Conservation (phyloP, 2,888 invertebrate species). For the Reticulitermes lucifugus region DNA sequence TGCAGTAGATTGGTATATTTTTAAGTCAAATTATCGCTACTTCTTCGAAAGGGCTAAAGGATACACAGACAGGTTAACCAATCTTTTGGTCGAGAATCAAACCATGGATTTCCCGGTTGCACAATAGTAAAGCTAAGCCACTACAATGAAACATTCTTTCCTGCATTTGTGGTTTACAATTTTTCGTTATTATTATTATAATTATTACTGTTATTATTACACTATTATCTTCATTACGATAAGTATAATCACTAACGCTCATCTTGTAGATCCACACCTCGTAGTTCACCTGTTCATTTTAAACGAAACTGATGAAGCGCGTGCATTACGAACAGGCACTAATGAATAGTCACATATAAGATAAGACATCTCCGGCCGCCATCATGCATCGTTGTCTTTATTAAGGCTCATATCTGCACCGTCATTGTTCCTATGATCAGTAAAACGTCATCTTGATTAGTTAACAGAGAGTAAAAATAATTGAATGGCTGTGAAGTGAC, state of each 20-base stretch:
- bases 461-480: constrained; percentile 49
- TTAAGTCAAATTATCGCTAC: too few species aligned
- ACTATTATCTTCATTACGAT: background rate
- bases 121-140: too few species aligned
- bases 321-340: background rate
- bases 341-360: constrained; percentile 38
- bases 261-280: background rate
- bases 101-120: too few species aligned
- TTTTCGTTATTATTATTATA: background rate
- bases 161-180: background rate
- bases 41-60: too few species aligned
- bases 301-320: background rate
- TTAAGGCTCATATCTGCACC: constrained; percentile 45
- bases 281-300: background rate
- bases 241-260: background rate
- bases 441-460: constrained; percentile 48
- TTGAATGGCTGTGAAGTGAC: constrained; percentile 45
- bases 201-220: background rate
- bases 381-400: constrained; percentile 38
- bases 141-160: too few species aligned
- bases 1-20: too few species aligned
- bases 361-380: constrained; percentile 21
- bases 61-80: too few species aligned
- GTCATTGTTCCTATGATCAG: constrained; percentile 41
- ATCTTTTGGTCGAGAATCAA: too few species aligned